Evolutionary conservation across 2,113 vertebrate genomes (phyloP).

Genomic region (Himantopus leucocephalus): DNA sequence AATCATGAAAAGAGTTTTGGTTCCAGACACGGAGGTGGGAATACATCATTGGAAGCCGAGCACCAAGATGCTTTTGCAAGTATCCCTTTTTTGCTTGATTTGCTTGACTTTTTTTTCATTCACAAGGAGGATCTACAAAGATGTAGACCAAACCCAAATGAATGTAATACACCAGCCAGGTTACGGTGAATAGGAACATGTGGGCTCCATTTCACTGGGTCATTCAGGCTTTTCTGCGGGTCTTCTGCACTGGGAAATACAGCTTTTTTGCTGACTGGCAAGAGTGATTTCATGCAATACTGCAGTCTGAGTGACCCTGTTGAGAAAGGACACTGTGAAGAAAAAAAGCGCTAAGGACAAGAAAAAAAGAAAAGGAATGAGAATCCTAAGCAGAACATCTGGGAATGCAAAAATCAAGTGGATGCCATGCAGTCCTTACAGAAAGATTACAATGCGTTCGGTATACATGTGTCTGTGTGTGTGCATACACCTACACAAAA

Average conservation of each 20-base stretch:
- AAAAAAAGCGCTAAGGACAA: background rate
- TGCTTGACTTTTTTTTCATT: background rate
- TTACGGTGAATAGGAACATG: rapidly evolving
- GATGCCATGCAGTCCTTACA: background rate
- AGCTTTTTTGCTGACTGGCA: background rate
- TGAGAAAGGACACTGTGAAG: background rate
- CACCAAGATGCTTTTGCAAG: background rate
- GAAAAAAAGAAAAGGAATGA: background rate
- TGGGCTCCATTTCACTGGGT: background rate
- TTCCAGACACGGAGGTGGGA: background rate
- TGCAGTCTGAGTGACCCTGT: background rate
- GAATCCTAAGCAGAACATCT: background rate
- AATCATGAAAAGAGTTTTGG: background rate
- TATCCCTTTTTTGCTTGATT: background rate
- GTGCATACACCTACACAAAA: rapidly evolving
- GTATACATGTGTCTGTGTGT: rapidly evolving
- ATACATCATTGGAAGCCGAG: background rate
- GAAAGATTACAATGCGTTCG: background rate
- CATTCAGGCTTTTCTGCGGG: background rate
- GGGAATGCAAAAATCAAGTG: background rate
- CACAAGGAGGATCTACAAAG: background rate
- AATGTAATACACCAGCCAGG: too few species aligned
- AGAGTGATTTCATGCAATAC: background rate
- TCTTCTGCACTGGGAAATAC: background rate
- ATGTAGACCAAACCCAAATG: background rate